Evolutionary conservation across 1,140 invertebrate genomes (phyloP), one percentile per base, ranked within the genome.

Genomic region (Drosophila gunungcola): DNA sequence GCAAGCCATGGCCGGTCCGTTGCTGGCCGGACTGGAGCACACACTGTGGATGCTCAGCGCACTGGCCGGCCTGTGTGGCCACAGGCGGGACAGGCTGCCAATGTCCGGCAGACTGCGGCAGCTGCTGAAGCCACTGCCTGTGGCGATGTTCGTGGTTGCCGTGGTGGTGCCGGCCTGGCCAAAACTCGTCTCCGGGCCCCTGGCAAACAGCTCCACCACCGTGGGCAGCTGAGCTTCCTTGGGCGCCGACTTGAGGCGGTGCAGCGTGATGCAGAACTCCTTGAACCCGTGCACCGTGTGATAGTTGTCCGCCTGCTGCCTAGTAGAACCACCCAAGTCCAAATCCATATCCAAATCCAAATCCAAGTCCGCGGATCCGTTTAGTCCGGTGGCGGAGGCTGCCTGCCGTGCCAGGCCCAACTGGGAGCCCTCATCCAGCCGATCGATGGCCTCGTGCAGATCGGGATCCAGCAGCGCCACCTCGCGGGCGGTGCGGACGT

Each of bases 401-500:
- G 25, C 16, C 32, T 75, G 49, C 45, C 75, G 10, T 65, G 60
- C n/a, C 58, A 82, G 67, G 68, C 48, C 53, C 38, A 70, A 11
- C 11, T 53, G 67, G 0, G 63, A 39, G 2, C 29, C 29, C 9
- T 79, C 70, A 4, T 69, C 52, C 29, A 89, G 38, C 4, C 73
- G 67, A 43, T 84, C 80, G 57, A 88, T 89, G 58, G 80, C 83
- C 4, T 29, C 69, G 41, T 84, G 84, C n/a, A 89, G 49, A 11
- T 51, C 76, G 0, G 84, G 84, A 36, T 88, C 84, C 1, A 74
- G 27, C 1, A 60, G 63, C 2, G 80, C 80, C 43, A 83, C 83
- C 62, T 84, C 53, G 43, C 94, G 86, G 4, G 94, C 94, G 55
- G 95, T 93, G 86, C 95, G 93, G 10, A 96, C 93, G 76, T 96